These are phyloP conservation scores for Ceuthmochares aereus DNA, from an alignment of 2,113 vertebrate species.

Conservation along the genomic window DNA sequence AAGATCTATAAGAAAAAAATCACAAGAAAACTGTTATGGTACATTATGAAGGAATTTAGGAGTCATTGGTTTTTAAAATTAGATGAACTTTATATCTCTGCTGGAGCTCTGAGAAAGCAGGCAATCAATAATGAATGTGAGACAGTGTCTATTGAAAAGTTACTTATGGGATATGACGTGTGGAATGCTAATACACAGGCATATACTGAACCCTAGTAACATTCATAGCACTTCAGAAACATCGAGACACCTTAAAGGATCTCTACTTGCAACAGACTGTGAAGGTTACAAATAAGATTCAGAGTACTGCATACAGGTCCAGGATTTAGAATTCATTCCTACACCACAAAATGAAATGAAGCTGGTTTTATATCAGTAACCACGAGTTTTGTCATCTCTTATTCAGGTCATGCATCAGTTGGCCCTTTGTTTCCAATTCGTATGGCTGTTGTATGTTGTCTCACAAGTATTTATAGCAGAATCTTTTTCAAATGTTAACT, in stretches of 20 bases:
- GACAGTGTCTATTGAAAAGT: not conserved
- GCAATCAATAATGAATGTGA: not conserved
- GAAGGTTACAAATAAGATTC: not conserved
- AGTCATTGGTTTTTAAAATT: not conserved
- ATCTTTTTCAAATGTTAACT: conserved; percentile 5
- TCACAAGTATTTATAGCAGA: conserved; percentile 15
- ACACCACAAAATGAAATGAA: not conserved
- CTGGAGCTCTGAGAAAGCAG: not conserved
- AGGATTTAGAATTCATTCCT: not conserved
- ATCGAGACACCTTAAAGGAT: not conserved
- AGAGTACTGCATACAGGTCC: not conserved
- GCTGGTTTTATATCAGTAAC: not conserved
- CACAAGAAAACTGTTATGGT: not conserved
- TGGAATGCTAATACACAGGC: not conserved
- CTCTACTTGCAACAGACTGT: not conserved
- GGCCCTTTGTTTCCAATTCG: not conserved
- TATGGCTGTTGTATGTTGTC: not conserved
- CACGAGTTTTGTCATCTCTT: not conserved
- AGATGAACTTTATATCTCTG: not conserved
- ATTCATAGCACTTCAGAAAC: not conserved
- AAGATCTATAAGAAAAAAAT: not conserved
- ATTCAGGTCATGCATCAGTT: not conserved
- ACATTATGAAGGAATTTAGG: not conserved
- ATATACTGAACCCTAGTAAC: conserved; percentile 25
- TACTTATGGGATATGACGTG: conserved; percentile 49